Evolutionary conservation across 2,797 vertebrate species (phyloP).

Genomic region (Garrulus glandarius): DNA sequence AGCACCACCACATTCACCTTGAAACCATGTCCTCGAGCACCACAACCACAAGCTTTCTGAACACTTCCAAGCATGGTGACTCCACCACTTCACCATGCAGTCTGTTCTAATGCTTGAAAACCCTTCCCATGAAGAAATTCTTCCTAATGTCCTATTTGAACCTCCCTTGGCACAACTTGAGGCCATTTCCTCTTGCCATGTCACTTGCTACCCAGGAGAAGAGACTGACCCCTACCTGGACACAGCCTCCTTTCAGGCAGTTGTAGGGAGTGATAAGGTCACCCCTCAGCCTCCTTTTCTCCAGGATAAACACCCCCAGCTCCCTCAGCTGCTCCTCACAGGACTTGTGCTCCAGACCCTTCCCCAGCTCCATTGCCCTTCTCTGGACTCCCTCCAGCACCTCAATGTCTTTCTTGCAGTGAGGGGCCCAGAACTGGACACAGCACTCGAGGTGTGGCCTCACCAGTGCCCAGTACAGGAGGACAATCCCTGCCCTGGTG

Average conservation of each 20-base stretch:
- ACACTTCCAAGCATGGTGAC: neutral
- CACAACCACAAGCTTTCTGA: neutral
- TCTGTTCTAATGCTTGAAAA: neutral
- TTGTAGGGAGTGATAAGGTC: fast-evolving
- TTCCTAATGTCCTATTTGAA: neutral
- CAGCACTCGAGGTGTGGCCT: neutral
- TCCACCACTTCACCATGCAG: neutral
- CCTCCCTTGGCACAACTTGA: neutral
- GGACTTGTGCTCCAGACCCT: neutral
- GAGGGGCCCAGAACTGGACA: neutral
- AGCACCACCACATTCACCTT: neutral
- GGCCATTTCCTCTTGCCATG: neutral
- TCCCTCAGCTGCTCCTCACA: neutral
- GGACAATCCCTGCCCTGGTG: neutral
- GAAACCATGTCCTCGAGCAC: fast-evolving
- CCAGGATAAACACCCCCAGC: neutral
- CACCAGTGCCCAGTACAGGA: neutral
- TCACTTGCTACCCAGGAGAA: neutral
- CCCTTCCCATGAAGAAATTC: neutral
- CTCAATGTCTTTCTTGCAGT: neutral
- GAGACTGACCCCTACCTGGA: fast-evolving
- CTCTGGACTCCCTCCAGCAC: neutral
- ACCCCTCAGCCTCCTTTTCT: neutral
- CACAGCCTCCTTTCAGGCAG: fast-evolving
- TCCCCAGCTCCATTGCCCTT: neutral